Evolutionary conservation across 2,113 vertebrate species (phyloP).

Genomic region (Elephas maximus): DNA sequence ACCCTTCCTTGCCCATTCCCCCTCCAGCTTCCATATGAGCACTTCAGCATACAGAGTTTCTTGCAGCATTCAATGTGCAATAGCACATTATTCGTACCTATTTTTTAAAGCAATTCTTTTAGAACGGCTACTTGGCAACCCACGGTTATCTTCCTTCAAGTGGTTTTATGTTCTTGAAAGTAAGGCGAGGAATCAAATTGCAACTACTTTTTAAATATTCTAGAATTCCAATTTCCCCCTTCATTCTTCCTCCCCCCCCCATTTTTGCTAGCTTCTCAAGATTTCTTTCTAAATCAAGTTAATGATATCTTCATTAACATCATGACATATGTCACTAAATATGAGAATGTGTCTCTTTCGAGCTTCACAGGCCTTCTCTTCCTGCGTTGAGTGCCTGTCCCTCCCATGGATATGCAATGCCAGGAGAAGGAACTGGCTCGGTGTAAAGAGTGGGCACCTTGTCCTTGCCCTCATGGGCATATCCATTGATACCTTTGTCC

Average conservation of each 20-base stretch:
- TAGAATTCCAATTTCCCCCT: neutral
- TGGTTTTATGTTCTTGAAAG: slow-evolving; percentile 22
- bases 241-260: neutral
- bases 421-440: slow-evolving; percentile 75
- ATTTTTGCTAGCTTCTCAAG: neutral
- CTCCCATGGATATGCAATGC: slow-evolving; percentile 64
- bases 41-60: neutral
- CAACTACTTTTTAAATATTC: neutral
- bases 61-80: neutral
- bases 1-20: neutral
- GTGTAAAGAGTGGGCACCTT: slow-evolving; percentile 79
- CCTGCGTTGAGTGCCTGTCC: slow-evolving; percentile 59
- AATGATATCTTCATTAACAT: neutral
- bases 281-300: neutral
- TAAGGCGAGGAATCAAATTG: slow-evolving; percentile 2
- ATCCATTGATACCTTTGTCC: slow-evolving; percentile 81
- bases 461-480: slow-evolving; percentile 38
- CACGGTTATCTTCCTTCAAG: neutral
- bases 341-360: neutral
- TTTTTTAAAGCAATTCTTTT: slow-evolving; percentile 14
- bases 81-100: neutral
- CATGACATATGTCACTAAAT: neutral
- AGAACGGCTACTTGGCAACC: neutral
- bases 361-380: slow-evolving; percentile 65
- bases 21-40: neutral